phyloP scores from a whole-genome alignment of 2,888 invertebrate species.

The Cephus rjabovi region DNA sequence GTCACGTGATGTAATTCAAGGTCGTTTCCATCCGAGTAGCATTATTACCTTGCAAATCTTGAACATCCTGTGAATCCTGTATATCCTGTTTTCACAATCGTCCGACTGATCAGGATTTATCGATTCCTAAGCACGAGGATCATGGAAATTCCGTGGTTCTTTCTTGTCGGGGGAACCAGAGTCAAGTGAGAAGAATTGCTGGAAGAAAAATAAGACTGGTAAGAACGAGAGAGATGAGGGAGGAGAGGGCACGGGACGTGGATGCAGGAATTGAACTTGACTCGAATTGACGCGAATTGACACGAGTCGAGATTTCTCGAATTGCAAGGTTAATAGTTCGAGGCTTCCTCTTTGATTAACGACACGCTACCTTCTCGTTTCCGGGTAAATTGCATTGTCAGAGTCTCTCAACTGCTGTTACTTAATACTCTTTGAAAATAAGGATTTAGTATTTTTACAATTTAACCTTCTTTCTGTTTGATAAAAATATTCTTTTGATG shows the following conservation, averaged over 20 bases:
- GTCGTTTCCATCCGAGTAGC: background rate
- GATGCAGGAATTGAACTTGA: background rate
- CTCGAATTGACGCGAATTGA: background rate
- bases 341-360: constrained; percentile 18
- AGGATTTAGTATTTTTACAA: too few relatives aligned
- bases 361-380: background rate
- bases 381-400: background rate
- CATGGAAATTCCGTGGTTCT: background rate
- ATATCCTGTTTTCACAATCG: background rate
- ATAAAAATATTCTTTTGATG: background rate
- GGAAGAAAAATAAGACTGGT: background rate
- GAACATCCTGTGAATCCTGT: background rate
- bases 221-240: background rate
- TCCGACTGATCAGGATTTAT: background rate
- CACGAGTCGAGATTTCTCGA: constrained; percentile 18
- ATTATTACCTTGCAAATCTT: background rate
- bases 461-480: background rate
- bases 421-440: background rate
- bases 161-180: background rate
- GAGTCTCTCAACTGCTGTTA: background rate
- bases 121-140: background rate
- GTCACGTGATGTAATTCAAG: background rate
- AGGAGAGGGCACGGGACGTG: background rate
- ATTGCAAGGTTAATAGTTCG: constrained; percentile 28
- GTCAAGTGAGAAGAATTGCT: background rate